A percentile compares a stretch with the other conserved stretches of the same genome.
Evolutionary conservation across 2,888 invertebrate genomes (phyloP).

Genomic region (Lasioglossum marginatum): DNA sequence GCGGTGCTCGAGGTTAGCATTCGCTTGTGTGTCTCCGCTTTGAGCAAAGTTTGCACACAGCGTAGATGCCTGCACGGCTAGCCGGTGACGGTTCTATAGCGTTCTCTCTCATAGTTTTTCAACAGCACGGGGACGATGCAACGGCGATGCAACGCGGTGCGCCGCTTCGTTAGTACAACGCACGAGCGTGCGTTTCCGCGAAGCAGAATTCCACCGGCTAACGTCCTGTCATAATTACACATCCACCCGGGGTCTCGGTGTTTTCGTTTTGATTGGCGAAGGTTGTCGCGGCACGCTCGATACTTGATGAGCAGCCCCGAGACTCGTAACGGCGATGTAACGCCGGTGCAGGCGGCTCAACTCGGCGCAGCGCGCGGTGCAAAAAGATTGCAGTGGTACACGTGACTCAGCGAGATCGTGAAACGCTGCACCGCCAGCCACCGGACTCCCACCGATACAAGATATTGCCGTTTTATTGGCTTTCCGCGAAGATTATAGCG

Average conservation of each 20-base stretch:
- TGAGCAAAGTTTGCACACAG: slow-evolving; percentile 68
- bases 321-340: slow-evolving; percentile 26
- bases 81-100: neutral
- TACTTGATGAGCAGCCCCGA: slow-evolving; percentile 2
- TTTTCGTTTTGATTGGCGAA: slow-evolving; percentile 62
- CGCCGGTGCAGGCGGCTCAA: neutral
- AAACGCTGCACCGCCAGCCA: slow-evolving; percentile 15
- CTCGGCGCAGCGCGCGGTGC: neutral
- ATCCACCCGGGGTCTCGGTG: slow-evolving; percentile 39
- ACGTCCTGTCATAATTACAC: slow-evolving; percentile 59
- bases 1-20: slow-evolving; percentile 63
- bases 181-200: slow-evolving; percentile 61
- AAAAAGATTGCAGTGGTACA: slow-evolving; percentile 34
- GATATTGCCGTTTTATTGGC: slow-evolving; percentile 35
- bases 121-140: slow-evolving; percentile 17
- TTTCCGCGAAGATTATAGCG: slow-evolving; percentile 22
- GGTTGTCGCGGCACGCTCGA: slow-evolving; percentile 26
- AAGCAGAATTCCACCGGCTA: slow-evolving; percentile 58
- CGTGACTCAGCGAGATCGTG: slow-evolving; percentile 41
- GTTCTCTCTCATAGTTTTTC: neutral
- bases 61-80: slow-evolving; percentile 6
- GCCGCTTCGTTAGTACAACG: slow-evolving; percentile 67
- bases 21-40: slow-evolving; percentile 59
- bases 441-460: slow-evolving; percentile 6
- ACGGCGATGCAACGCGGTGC: slow-evolving; percentile 41